Base-by-base conservation (phyloP, 2,113 vertebrate species). In the Uria aalge region DNA sequence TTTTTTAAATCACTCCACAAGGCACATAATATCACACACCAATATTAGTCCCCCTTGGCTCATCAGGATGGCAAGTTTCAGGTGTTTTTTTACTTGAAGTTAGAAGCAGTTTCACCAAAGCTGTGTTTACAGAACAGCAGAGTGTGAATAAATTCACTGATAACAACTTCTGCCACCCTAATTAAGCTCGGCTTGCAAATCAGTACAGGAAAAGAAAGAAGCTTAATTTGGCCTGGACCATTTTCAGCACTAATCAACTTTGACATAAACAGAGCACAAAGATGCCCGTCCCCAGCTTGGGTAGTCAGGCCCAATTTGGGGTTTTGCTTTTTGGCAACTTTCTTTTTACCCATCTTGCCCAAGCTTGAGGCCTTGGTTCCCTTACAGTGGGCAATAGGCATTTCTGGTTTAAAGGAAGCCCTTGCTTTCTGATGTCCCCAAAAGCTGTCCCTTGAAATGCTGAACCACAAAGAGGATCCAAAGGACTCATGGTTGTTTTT, bases 181-280 rank as follows among this genome's bases (percentile, higher is more conserved):
- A 95, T 89, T 47, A 91, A 77, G n/a, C 55, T 73, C 2, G 0
- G 55, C 16, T 83, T 85, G 59, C 50, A 88, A 77, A 83, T 48
- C 75, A 88, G 15, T 48, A 83, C 41, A 69, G 66, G 24, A 85
- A 68, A 73, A 92, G 36, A 56, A 81, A 62, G 43, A 45, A 60
- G 22, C 64, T 75, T 78, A 67, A 90, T 52, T 90, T 85, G 52
- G 23, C 20, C 60, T 43, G n/a, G 52, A 81, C 66, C 15, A 55
- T 84, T 89, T 92, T 87, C 73, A 77, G 60, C 34, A 43, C 29
- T 82, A 48, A 95, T 89, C 40, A 84, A 72, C 92, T 81, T 30
- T 26, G 66, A 92, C 30, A 55, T 50, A 86, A 93, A 75, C 73
- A 72, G 68, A 79, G 53, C 67, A 45, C 3, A 3, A 36, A 82